Base-by-base conservation (phyloP, 2,113 vertebrate genomes). In the Platysternon megacephalum region DNA sequence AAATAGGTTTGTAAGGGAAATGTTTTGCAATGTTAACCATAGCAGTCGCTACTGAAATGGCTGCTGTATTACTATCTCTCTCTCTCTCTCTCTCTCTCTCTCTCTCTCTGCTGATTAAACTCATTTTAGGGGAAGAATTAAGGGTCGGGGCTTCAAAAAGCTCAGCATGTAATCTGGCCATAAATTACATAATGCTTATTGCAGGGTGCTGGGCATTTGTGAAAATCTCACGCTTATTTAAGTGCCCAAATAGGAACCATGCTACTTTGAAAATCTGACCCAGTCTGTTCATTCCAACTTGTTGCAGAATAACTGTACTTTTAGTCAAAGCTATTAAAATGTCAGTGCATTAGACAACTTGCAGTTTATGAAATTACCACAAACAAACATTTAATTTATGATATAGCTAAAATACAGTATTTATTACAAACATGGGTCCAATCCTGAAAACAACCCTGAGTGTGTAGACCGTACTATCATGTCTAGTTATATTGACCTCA, bases 161-260 rank as follows among this genome's bases (percentile, higher is more conserved):
- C 16, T 74, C 17, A 3, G 11, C 44, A 24, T 0, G 0, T 72
- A 55, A 46, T 65, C n/a, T 10, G 19, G 19, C 17, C 74, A 24
- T n/a, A 72, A 84, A 46, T 78, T 44, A 88, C 48, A 17, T 65
- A 5, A 16, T 83, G 55, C 55, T 32, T 88, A 85, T 3, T 32
- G 11, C 28, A 0, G 0, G 88, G 35, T 56, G 42, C 87, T 65
- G 39, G n/a, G n/a, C 19, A 39, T 72, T 39, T 39, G n/a, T 72
- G 44, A 46, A 88, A 90, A 84, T 86, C 10, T 14, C 13, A 42
- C 7, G 19, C 56, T 79, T 49, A 46, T 93, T 42, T 46, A 85
- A 83, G 12, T 44, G 6, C 28, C 2, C 72, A 6, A 7, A 3
- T 85, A 55, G 65, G 39, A 89, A n/a, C 2, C 39, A 16, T 44